Percentiles rank a stretch among this genome's conserved stretches.
Conservation (phyloP, 2,888 invertebrate genomes). For the Diplolepis rosae region DNA sequence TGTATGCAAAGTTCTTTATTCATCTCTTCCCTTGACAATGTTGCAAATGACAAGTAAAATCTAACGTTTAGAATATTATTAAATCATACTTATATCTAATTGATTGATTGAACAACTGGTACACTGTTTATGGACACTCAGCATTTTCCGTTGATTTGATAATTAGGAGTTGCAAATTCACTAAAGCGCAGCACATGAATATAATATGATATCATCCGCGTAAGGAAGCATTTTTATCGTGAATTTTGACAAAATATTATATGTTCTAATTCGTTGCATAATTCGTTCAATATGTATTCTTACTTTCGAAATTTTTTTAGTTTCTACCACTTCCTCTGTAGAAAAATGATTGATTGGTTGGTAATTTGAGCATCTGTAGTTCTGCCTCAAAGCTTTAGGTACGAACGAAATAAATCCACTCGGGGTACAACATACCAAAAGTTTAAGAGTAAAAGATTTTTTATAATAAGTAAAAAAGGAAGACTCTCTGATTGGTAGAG, state of each 20-base stretch:
- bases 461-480: too few relatives aligned
- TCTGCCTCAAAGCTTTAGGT: slow-evolving; percentile 38
- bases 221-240: slow-evolving; percentile 28
- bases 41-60: too few relatives aligned
- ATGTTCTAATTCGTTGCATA: slow-evolving; percentile 41
- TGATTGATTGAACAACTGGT: too few relatives aligned
- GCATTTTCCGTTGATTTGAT: too few relatives aligned
- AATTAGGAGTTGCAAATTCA: neutral
- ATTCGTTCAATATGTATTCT: slow-evolving; percentile 41
- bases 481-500: too few relatives aligned
- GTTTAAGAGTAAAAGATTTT: too few relatives aligned
- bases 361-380: slow-evolving; percentile 42
- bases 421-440: slow-evolving; percentile 42
- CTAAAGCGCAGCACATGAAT: slow-evolving; percentile 37
- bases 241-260: slow-evolving; percentile 37
- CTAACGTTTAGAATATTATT: too few relatives aligned
- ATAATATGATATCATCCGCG: slow-evolving; percentile 42
- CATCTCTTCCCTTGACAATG: too few relatives aligned
- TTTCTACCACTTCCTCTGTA: slow-evolving; percentile 37
- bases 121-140: too few relatives aligned
- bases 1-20: too few relatives aligned
- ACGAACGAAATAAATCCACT: slow-evolving; percentile 39
- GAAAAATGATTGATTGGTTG: slow-evolving; percentile 31
- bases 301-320: slow-evolving; percentile 40
- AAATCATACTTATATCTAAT: too few relatives aligned